phyloP scores from a whole-genome alignment of 2,113 vertebrate species.

The Excalfactoria chinensis region DNA sequence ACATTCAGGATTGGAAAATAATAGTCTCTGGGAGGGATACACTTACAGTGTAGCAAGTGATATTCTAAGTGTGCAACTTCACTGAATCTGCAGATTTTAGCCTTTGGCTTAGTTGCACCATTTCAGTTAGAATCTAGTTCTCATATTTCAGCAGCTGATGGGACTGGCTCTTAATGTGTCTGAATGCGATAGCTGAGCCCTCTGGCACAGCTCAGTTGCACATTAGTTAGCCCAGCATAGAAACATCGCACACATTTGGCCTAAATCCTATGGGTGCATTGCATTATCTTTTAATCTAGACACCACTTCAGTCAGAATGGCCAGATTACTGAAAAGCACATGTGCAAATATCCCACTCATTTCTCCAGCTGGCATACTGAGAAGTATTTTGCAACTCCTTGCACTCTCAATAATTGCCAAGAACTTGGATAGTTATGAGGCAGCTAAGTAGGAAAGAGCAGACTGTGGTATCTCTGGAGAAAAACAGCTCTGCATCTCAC shows the following conservation, averaged over 20 bases:
- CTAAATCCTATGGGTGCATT: neutral
- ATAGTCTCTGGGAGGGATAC: neutral
- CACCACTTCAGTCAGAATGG: slow-evolving; percentile 15
- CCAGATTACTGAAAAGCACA: slow-evolving; percentile 17
- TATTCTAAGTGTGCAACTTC: neutral
- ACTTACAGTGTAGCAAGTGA: neutral
- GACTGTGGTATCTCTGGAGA: neutral
- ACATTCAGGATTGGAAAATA: neutral
- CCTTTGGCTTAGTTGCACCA: neutral
- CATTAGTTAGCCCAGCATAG: neutral
- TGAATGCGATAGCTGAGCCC: slow-evolving; percentile 5
- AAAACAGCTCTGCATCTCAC: neutral
- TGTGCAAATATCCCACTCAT: slow-evolving; percentile 8
- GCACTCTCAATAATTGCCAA: neutral
- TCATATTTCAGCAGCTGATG: slow-evolving; percentile 24
- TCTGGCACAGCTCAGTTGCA: neutral
- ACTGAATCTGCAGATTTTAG: neutral
- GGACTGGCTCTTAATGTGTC: neutral
- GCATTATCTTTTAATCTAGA: slow-evolving; percentile 52
- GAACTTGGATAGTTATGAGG: neutral
- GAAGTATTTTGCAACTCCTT: slow-evolving; percentile 9
- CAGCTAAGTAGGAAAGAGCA: slow-evolving; percentile 10
- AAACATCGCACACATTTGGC: slow-evolving; percentile 29
- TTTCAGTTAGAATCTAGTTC: neutral
- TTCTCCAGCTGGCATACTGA: slow-evolving; percentile 30